Evolutionary conservation across 2,113 vertebrate species (phyloP), one percentile per base, ranked within the genome.

Genomic region (Calypte anna): DNA sequence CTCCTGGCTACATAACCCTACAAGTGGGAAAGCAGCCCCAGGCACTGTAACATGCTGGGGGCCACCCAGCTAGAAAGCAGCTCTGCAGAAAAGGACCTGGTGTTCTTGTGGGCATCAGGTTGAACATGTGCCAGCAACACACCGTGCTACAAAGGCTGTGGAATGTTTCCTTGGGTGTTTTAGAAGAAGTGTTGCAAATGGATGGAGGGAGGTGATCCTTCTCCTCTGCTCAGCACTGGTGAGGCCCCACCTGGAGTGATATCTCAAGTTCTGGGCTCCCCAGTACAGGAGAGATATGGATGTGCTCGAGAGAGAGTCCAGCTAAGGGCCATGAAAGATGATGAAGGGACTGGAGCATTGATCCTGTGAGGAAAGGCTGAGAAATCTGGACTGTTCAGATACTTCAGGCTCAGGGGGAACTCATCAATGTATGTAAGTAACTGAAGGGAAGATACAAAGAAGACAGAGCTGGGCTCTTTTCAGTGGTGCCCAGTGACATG

Each of bases 241-340:
- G 40, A 55, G 64, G 27, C 40, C 53, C 11, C 3, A 14, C 5
- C 11, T 21, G 38, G 36, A 82, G 15, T 30, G 15, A 12, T 38
- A 14, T 9, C 9, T 72, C 46, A 6, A 16, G 31, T 55, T 86
- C 30, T 77, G 53, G 23, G 53, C 31, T 86, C 7, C 12, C 4
- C 33, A 30, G 46, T 55, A 50, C 31, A 57, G 21, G 48, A 67
- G 16, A 3, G 3, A 25, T 14, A 9, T 12, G 4, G 46, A 12
- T 16, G 38, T 31, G 38, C 25, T 25, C 33, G 7, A 18, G 21
- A 44, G 38, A 21, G 46, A 25, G 25, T 58, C 23, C 20, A n/a
- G 5, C 0, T 6, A 64, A 82, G 40, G 25, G 16, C 19, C 30
- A 10, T 0, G 40, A 0, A 43, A 58, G 31, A 25, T 61, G 62